Conservation (phyloP, 2,888 invertebrate genomes). For the Heliconius ethilla region DNA sequence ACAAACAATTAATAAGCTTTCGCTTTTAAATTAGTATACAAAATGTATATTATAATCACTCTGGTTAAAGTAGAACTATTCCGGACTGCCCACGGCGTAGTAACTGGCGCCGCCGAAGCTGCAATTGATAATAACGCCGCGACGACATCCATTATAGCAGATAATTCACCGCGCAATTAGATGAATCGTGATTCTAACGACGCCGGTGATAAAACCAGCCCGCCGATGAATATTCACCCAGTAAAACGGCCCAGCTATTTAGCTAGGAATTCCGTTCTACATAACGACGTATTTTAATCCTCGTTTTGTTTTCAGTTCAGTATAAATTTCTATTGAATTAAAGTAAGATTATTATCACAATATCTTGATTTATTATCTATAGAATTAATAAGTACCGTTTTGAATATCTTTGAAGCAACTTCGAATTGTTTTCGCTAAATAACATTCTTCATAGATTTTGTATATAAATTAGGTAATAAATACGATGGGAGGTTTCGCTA, state of each 20-base stretch:
- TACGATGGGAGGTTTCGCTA: slow-evolving; percentile 30
- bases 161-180: slow-evolving; percentile 75
- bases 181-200: slow-evolving; percentile 66
- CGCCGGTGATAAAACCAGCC: slow-evolving; percentile 50
- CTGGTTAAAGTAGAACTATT: slow-evolving; percentile 25
- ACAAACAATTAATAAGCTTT: slow-evolving; percentile 1
- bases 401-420: slow-evolving; percentile 11
- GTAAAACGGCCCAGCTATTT: slow-evolving; percentile 57
- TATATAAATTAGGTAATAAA: slow-evolving; percentile 23
- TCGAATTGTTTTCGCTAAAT: slow-evolving; percentile 3
- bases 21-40: slow-evolving; percentile 5
- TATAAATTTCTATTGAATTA: slow-evolving; percentile 29
- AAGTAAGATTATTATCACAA: slow-evolving; percentile 18
- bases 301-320: slow-evolving; percentile 24
- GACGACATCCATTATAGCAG: slow-evolving; percentile 76
- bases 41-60: background rate
- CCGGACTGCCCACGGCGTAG: slow-evolving; percentile 46
- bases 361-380: slow-evolving; percentile 12
- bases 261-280: slow-evolving; percentile 44
- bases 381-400: slow-evolving; percentile 13
- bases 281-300: slow-evolving; percentile 39
- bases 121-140: slow-evolving; percentile 68
- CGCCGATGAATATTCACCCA: slow-evolving; percentile 56
- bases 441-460: slow-evolving; percentile 8
- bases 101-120: slow-evolving; percentile 65